Evolutionary conservation across 2,888 invertebrate species (phyloP), one percentile per base, ranked within the genome.

Genomic region (Gasteruption jaculator): DNA sequence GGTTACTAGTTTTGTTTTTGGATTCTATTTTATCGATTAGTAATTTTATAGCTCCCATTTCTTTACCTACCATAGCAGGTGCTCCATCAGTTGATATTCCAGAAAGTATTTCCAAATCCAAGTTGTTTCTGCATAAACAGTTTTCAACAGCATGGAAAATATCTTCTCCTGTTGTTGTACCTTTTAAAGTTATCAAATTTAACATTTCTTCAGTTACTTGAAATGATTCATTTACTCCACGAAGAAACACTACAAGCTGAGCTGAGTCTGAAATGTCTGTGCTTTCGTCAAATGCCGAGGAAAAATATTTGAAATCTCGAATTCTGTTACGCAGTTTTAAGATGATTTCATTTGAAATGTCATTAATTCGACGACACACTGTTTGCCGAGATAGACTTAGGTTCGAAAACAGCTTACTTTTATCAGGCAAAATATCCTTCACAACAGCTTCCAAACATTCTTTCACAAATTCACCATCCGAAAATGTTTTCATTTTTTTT

Each of bases 1-100:
- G n/a, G n/a, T n/a, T n/a, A n/a, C n/a, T n/a, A n/a, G n/a, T n/a
- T n/a, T n/a, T n/a, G n/a, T n/a, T n/a, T n/a, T n/a, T n/a, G n/a
- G n/a, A n/a, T n/a, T n/a, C n/a, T n/a, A n/a, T n/a, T n/a, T n/a
- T n/a, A n/a, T n/a, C n/a, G n/a, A n/a, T n/a, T n/a, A n/a, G n/a
- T n/a, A n/a, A n/a, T n/a, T n/a, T n/a, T n/a, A n/a, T n/a, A n/a
- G n/a, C n/a, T n/a, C n/a, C n/a, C n/a, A n/a, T n/a, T n/a, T n/a
- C n/a, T n/a, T n/a, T n/a, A n/a, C n/a, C n/a, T n/a, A n/a, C n/a
- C 39, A 44, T 32, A 7, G 35, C 26, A 14, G 39, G 36, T 1
- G 43, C 31, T 36, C 43, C 43, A 31, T 35, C 43, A 6, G 43
- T 44, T 12, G 35, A n/a, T 16, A 39, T 15, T 3, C 15, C 25